A percentile compares a stretch with the other conserved stretches of the same genome.
These are phyloP conservation scores for Sarcophaga subvicina DNA, from an alignment of 2,888 invertebrate genomes.

Conservation along the genomic window DNA sequence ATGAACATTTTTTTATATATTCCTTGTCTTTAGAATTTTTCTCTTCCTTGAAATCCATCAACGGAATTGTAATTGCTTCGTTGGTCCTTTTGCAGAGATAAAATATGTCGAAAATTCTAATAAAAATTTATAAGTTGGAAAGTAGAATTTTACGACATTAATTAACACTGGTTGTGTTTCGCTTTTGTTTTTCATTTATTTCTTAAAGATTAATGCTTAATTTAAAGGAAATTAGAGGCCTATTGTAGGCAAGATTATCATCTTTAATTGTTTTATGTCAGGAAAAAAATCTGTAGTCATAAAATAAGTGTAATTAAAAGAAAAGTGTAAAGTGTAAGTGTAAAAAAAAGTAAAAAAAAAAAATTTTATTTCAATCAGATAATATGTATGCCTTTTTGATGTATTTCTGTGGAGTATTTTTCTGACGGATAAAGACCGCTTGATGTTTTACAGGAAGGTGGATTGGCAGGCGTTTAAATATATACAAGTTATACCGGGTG, in stretches of 20 bases:
- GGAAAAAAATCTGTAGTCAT: too few species aligned
- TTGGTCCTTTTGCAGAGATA: background rate
- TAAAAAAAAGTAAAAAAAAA: too few species aligned
- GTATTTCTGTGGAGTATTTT: too few species aligned
- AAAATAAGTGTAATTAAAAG: too few species aligned
- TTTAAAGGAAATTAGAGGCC: background rate
- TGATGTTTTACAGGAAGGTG: too few species aligned
- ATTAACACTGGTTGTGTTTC: background rate
- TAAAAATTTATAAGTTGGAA: constrained; percentile 23
- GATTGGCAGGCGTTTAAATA: too few species aligned
- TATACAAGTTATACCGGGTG: too few species aligned
- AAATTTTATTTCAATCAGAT: too few species aligned
- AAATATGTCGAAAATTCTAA: background rate
- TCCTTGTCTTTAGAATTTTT: background rate
- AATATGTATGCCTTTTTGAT: too few species aligned
- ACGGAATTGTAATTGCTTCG: background rate
- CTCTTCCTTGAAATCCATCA: background rate
- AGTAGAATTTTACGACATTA: constrained; percentile 16
- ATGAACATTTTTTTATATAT: background rate
- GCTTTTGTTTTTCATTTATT: background rate
- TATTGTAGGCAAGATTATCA: background rate
- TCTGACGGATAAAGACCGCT: too few species aligned
- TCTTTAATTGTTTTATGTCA: too few species aligned
- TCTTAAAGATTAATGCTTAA: background rate
- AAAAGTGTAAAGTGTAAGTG: too few species aligned